Conservation (phyloP, 2,888 invertebrate species). For the Punctoribates punctum region DNA sequence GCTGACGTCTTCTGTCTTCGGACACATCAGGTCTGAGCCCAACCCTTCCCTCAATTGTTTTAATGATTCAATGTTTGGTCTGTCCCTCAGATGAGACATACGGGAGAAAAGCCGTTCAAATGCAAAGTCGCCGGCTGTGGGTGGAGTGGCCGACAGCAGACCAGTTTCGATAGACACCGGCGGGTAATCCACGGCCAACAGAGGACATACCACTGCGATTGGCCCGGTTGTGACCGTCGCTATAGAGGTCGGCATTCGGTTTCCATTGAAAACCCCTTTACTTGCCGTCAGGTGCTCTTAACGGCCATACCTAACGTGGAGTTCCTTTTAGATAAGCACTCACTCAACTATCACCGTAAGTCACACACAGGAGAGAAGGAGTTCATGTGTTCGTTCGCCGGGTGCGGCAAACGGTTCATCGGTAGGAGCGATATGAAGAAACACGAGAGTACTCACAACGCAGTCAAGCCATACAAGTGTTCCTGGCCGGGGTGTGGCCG, state of each 20-base stretch:
- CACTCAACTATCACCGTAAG: slow-evolving; percentile 12
- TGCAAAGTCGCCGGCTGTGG: slow-evolving; percentile 17
- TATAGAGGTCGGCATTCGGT: background rate
- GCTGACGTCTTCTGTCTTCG: slow-evolving; percentile 21
- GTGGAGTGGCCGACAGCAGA: background rate
- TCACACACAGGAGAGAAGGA: slow-evolving; percentile 14
- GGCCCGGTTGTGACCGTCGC: slow-evolving; percentile 26
- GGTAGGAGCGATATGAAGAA: slow-evolving; percentile 8
- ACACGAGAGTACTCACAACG: slow-evolving; percentile 6
- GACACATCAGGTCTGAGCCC: background rate
- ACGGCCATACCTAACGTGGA: too few species aligned
- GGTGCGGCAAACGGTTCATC: slow-evolving; percentile 7
- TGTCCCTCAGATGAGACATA: background rate
- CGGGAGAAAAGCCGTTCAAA: slow-evolving; percentile 5
- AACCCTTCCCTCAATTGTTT: background rate
- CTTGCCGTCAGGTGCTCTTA: too few species aligned
- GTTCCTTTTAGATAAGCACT: background rate
- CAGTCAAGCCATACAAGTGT: slow-evolving; percentile 15
- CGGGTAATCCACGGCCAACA: background rate
- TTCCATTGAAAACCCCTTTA: too few species aligned
- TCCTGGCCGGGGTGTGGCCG: slow-evolving; percentile 19
- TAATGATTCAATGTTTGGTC: background rate
- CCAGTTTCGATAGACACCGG: slow-evolving; percentile 3
- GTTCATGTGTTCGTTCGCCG: background rate
- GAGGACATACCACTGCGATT: background rate